Evolutionary conservation across 2,113 vertebrate species (phyloP), one percentile per base, ranked within the genome.

Genomic region (Epinephelus cyanopodus): DNA sequence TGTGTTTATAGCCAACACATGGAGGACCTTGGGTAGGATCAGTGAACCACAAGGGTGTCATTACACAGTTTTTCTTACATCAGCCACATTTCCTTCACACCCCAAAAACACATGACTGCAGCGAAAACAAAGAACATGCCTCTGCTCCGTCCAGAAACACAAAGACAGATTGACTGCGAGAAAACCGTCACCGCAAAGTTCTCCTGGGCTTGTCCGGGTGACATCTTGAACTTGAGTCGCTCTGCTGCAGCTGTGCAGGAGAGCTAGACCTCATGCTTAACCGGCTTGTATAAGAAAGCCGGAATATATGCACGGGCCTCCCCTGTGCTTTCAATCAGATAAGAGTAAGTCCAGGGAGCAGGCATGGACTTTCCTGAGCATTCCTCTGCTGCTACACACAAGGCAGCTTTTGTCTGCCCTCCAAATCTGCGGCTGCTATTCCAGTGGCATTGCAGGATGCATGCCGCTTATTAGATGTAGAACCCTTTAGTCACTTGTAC

Each of bases 321-420:
- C 33, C 65, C 81, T 79, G 72, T 75, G 70, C 85, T 87, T 89
- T 85, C 82, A 89, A 90, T 94, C 93, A 92, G 93, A 95, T 94
- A 91, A 92, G 84, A 86, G 81, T 78, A 82, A 90, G 83, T 90
- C 84, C 81, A 39, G 77, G 83, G 77, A 92, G 85, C 77, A 86
- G 64, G 82, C 77, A 76, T 62, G 48, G 79, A 45, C 42, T 45
- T 45, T 45, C 42, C 11, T 45, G 42, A 90, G 79, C 89, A 92
- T 94, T 95, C 91, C 84, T 77, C 13, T 50, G 74, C 65, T 25
- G 66, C 81, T 47, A 17, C 27, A 73, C 86, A 91, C 90, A 93
- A 92, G 88, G 81, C 81, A 1, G 75, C 79, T 91, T 92, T 95
- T 93, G 90, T 92, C 61, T 79, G 53, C 60, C 56, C 57, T 71